Evolutionary conservation across 2,888 invertebrate genomes (phyloP), one percentile per base, ranked within the genome.

Genomic region (Resseliella maxima): DNA sequence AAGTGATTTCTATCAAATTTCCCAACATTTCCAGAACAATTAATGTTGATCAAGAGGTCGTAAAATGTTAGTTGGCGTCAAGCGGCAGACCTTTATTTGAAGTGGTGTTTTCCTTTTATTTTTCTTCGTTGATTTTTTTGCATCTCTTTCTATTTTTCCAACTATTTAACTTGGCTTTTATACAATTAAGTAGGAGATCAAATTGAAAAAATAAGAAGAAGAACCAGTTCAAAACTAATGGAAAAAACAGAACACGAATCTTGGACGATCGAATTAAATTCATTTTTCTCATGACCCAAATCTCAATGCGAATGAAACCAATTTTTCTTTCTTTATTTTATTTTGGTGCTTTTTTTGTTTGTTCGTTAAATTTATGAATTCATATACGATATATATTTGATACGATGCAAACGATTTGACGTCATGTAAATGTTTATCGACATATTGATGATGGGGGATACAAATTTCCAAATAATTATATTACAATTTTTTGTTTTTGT

Each of bases 221-320:
- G 50, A 50, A 41, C 41, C n/a, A n/a, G n/a, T n/a, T n/a, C 41
- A 41, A 8, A 12, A 41, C 5, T 5, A 41, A 12, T 8, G 18
- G 59, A 12, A 59, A 59, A 59, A 59, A 59, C 59, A 59, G 12
- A 15, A 35, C 72, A 72, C 72, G 72, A 72, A 72, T 72, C 72
- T 35, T 0, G 15, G 18, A 31, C 72, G 72, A 72, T 72, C 72
- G 72, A 72, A 72, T 72, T 72, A 72, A 72, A 35, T 38, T 83
- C 38, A 38, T 83, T 83, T 83, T 83, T 83, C 83, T 83, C 83
- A 83, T 83, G 83, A 83, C 83, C 83, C 83, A 83, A 83, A 83
- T 83, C 83, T 83, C 83, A 83, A 38, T 38, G 12, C 38, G 38
- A 38, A 38, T 83, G 38, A 38, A 36, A 24, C 36, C 0, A n/a